Percentiles rank a stretch among this genome's conserved stretches.
Conservation (phyloP, 2,113 vertebrate species). For the Corythornis cristatus region DNA sequence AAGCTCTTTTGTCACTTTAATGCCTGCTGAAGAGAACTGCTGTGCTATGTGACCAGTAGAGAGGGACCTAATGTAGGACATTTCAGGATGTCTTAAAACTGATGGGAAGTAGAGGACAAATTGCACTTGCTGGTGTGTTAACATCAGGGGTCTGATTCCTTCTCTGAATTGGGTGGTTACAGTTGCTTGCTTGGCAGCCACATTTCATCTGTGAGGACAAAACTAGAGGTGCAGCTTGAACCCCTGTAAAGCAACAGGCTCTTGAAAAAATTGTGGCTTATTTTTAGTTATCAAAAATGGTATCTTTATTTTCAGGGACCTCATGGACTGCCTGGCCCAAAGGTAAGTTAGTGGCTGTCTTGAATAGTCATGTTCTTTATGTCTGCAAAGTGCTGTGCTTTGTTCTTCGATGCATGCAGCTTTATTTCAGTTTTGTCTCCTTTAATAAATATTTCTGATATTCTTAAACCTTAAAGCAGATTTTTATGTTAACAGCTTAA, state of each 20-base stretch:
- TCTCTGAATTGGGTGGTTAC: neutral
- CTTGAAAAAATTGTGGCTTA: neutral
- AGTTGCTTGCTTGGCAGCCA: neutral
- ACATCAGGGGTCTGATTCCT: neutral
- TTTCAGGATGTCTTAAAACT: neutral
- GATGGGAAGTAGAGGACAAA: neutral
- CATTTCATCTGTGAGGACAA: neutral
- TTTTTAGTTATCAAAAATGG: conserved; percentile 30
- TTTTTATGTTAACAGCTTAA: conserved; percentile 29
- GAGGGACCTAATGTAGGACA: neutral
- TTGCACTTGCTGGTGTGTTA: neutral
- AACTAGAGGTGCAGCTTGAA: neutral
- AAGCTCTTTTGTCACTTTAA: neutral
- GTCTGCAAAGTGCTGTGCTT: conserved; percentile 10
- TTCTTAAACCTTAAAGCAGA: conserved; percentile 83
- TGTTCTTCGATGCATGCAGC: conserved; percentile 68
- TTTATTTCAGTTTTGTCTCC: conserved; percentile 64
- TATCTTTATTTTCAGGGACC: conserved; percentile 87
- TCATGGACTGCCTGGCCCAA: conserved; percentile 93
- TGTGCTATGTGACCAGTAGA: neutral
- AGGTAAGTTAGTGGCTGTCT: conserved; percentile 81
- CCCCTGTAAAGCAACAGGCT: neutral
- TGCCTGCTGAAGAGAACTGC: neutral
- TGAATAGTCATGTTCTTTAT: neutral
- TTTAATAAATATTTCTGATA: conserved; percentile 59